These are phyloP conservation scores for Trypoxylus dichotomus DNA, from an alignment of 1,140 invertebrate genomes.

Conservation along the genomic window DNA sequence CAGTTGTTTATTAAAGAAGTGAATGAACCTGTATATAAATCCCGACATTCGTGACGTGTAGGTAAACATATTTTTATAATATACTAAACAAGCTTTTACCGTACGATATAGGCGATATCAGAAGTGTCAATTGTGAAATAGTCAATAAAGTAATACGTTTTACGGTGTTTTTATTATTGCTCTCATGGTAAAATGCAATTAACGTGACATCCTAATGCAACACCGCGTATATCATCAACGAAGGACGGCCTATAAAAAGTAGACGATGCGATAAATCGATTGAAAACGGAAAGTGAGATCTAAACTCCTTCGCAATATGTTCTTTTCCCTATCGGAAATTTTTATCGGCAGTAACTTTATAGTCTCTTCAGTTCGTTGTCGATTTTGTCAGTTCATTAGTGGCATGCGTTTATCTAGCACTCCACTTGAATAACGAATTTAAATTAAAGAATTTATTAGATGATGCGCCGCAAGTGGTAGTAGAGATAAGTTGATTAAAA, in stretches of 20 bases:
- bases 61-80: too few species aligned
- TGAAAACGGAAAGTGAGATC: neutral
- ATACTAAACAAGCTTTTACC: too few species aligned
- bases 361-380: neutral
- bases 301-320: neutral
- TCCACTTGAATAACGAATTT: neutral
- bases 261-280: neutral
- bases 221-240: neutral
- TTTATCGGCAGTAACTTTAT: neutral
- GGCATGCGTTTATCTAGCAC: neutral
- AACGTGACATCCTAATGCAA: neutral
- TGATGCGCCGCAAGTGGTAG: neutral
- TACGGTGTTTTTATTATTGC: neutral
- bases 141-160: neutral
- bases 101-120: too few species aligned
- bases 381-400: neutral
- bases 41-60: too few species aligned
- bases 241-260: neutral
- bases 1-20: too few species aligned
- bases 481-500: neutral
- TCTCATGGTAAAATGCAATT: neutral
- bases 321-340: neutral
- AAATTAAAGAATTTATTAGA: neutral
- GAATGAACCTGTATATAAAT: too few species aligned
- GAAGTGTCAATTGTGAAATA: neutral